Percentiles rank a stretch among this genome's conserved stretches.
These are phyloP conservation scores for Apodemus sylvaticus DNA, from an alignment of 2,113 vertebrate species.

Conservation along the genomic window DNA sequence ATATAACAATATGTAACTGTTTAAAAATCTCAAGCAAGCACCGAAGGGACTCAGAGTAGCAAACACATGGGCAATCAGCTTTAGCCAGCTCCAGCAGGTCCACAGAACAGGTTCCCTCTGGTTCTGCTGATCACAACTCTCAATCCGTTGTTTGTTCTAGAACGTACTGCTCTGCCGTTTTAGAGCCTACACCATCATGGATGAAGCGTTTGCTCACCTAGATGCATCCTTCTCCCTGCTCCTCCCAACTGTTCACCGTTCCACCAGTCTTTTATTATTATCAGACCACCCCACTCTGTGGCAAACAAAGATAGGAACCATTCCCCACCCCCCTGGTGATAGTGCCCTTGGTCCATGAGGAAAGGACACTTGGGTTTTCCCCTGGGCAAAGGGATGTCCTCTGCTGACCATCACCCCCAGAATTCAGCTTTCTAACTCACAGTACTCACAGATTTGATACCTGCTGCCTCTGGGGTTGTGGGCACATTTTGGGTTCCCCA, in stretches of 20 bases:
- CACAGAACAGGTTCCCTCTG: not conserved
- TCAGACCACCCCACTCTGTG: not conserved
- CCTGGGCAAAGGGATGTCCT: not conserved
- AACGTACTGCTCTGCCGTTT: not conserved
- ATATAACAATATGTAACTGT: not conserved
- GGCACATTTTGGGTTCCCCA: no score
- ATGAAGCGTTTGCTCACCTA: not conserved
- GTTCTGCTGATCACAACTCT: not conserved
- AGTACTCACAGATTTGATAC: not conserved
- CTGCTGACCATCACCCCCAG: not conserved
- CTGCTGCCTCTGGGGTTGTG: not conserved
- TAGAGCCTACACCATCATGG: no score
- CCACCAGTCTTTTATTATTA: no score
- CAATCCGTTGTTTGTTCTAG: not conserved
- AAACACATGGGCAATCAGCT: not conserved
- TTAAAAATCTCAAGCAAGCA: not conserved
- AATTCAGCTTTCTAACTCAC: not conserved
- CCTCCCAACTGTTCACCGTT: not conserved
- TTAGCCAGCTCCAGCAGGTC: not conserved
- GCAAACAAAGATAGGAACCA: not conserved
- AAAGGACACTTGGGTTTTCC: not conserved
- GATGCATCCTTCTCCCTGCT: not conserved
- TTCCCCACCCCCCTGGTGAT: not conserved
- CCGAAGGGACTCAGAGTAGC: not conserved
- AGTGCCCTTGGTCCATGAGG: not conserved